Conservation (phyloP, 2,888 invertebrate species). For the Rotaria magnacalcarata region DNA sequence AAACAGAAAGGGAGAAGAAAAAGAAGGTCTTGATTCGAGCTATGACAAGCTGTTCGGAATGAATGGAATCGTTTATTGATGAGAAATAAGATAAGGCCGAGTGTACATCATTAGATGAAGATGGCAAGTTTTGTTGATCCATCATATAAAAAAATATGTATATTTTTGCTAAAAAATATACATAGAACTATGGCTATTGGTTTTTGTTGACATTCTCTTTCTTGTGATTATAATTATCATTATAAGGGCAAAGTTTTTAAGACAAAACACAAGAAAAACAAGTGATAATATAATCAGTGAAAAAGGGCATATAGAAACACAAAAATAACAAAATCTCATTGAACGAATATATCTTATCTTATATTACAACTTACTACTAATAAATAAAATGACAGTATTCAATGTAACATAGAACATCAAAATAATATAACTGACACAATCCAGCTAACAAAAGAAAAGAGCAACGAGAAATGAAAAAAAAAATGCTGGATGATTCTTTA, state of each 20-base stretch:
- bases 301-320: background rate
- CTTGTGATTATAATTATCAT: background rate
- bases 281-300: background rate
- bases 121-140: background rate
- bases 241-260: background rate
- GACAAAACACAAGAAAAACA: background rate
- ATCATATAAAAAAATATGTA: background rate
- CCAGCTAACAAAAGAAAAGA: no score
- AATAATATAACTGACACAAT: no score
- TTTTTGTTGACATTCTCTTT: background rate
- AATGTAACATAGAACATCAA: no score
- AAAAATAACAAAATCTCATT: no score
- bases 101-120: background rate
- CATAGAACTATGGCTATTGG: background rate
- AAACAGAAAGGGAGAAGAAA: background rate
- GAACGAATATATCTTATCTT: no score
- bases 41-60: background rate
- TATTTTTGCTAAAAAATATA: background rate
- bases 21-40: background rate
- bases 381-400: no score
- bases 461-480: no score
- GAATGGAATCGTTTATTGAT: conserved; percentile 8
- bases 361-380: no score
- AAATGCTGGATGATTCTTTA: no score
- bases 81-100: background rate